Conservation (phyloP, 2,797 vertebrate species). For the Prunella strophiata region DNA sequence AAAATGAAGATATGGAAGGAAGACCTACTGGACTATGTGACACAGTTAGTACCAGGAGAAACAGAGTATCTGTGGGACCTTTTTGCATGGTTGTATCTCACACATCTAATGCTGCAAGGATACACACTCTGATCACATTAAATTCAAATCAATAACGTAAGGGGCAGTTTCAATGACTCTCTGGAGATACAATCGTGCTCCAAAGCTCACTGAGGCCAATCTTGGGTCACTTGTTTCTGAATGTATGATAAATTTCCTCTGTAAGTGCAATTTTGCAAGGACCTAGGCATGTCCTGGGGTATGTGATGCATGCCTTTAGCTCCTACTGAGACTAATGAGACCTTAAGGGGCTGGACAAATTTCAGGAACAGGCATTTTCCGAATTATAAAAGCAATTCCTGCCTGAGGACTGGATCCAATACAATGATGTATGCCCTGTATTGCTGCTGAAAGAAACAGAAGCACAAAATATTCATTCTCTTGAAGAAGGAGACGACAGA, state of each 20-base stretch:
- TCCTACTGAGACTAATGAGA: not conserved
- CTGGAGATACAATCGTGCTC: not conserved
- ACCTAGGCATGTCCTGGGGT: not conserved
- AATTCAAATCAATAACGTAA: conserved; percentile 22
- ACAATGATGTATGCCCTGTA: not conserved
- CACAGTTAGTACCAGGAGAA: not conserved
- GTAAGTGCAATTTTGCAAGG: not conserved
- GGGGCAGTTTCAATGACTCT: conserved; percentile 12
- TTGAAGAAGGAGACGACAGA: not conserved
- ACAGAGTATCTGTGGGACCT: not conserved
- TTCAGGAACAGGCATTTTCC: not conserved
- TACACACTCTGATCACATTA: not conserved
- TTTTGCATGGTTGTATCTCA: not conserved
- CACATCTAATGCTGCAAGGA: not conserved
- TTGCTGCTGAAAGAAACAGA: not conserved
- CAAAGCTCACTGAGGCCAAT: conserved; percentile 7
- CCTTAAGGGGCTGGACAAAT: not conserved
- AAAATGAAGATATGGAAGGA: conserved; percentile 44
- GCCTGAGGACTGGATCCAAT: not conserved
- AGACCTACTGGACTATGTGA: not conserved
- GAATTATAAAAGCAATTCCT: not conserved
- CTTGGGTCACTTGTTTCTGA: conserved; percentile 42
- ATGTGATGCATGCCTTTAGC: not conserved
- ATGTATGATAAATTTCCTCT: not conserved
- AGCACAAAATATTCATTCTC: not conserved